Base-by-base conservation (phyloP, 2,888 invertebrate species). In the Tipula vernalis region DNA sequence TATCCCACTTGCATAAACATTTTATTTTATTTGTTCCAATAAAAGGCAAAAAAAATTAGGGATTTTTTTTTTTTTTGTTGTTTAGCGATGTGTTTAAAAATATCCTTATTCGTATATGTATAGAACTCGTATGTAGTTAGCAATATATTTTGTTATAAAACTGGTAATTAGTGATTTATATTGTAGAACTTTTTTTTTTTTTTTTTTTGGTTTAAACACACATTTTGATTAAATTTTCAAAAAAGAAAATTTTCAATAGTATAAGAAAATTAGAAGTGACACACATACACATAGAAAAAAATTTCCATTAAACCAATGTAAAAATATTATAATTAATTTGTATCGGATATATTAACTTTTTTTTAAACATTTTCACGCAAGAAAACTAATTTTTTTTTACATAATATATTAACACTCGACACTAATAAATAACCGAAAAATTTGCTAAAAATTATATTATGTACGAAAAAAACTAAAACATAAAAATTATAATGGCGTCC, bases 401-500 rank as follows among this genome's bases (percentile, higher is more conserved):
- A n/a, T n/a, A n/a, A n/a, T 57, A 57, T 8, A 57, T 57, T 15
- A 15, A 57, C 71, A 71, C 51, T 51, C 71, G 71, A 28, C 71
- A 71, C 71, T 28, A 28, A 28, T 28, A 3, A 71, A 28, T 10
- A 71, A 71, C 71, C 71, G 71, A 28, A 28, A 28, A 71, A 28
- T 18, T 71, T 10, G 71, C 71, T 71, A 71, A 71, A 71, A 71
- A 71, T 71, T 28, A 71, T 28, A 28, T 28, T 28, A 28, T 28
- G 28, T 28, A 71, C 10, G 71, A 71, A 28, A 57, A 83, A 41
- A 84, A 39, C 71, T 71, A 84, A 84, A 85, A 85, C 15, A 15
- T 85, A 42, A 28, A 85, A 85, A 42, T 28, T 42, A 85, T 85
- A 42, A 85, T 85, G 85, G 85, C 85, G 85, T 85, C 85, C 85